Evolutionary conservation across 2,113 vertebrate genomes (phyloP).

Genomic region (Empidonax traillii): DNA sequence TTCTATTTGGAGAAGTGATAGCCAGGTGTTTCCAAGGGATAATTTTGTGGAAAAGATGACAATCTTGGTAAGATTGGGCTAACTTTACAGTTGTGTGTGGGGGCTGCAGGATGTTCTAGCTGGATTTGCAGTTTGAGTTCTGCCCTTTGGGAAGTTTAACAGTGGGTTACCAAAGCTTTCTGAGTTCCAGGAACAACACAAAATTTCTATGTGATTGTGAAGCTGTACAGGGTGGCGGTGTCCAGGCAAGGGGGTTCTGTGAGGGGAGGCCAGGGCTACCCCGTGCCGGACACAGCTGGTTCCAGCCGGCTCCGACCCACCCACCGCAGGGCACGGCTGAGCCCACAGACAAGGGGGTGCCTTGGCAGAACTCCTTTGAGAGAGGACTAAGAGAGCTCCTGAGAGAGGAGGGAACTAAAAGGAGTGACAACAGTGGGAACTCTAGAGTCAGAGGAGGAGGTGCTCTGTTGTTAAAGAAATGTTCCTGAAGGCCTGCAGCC

Average conservation of each 20-base stretch:
- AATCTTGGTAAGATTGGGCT: neutral
- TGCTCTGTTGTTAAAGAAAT: neutral
- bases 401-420: neutral
- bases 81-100: rapidly evolving
- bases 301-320: neutral
- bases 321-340: neutral
- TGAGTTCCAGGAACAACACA: neutral
- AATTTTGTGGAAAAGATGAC: neutral
- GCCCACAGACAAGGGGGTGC: rapidly evolving
- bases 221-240: neutral
- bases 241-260: neutral
- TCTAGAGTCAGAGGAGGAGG: neutral
- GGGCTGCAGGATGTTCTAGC: neutral
- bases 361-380: rapidly evolving
- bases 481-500: neutral
- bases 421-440: neutral
- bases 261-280: neutral
- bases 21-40: neutral
- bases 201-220: neutral
- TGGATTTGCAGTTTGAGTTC: neutral
- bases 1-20: neutral
- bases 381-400: neutral
- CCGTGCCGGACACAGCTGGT: rapidly evolving
- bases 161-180: neutral
- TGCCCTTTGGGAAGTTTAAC: neutral